phyloP scores from a whole-genome alignment of 1,140 invertebrate genomes.

The Leptinotarsa defecta region DNA sequence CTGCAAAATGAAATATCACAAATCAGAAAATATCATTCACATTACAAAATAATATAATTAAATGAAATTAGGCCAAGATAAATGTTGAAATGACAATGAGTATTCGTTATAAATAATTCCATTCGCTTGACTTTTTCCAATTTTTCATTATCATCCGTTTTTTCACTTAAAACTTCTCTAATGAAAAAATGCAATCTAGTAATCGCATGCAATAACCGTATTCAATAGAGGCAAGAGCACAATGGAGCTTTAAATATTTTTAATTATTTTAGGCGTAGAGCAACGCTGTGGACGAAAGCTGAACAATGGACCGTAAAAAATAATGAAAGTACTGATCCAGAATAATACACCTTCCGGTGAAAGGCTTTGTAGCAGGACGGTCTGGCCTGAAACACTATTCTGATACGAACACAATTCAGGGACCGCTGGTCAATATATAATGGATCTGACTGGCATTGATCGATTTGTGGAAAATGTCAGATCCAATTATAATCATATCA shows the following conservation, averaged over 20 bases:
- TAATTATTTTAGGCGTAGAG: slow-evolving; percentile 1
- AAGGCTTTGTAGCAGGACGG: not conserved
- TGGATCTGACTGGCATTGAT: too few relatives aligned
- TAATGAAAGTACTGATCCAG: not conserved
- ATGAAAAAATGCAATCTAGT: slow-evolving; percentile 6
- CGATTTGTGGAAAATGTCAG: too few relatives aligned
- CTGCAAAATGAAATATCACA: too few relatives aligned
- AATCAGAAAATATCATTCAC: too few relatives aligned
- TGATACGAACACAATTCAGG: not conserved
- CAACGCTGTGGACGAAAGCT: not conserved
- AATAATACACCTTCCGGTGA: not conserved
- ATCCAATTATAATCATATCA: too few relatives aligned
- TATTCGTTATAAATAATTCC: not conserved
- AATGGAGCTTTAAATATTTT: slow-evolving; percentile 4
- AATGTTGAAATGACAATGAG: too few relatives aligned
- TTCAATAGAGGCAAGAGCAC: not conserved
- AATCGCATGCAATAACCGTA: slow-evolving; percentile 2
- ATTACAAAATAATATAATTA: too few relatives aligned
- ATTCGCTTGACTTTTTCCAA: not conserved
- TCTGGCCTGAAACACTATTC: not conserved
- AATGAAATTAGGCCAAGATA: too few relatives aligned
- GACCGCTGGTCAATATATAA: too few relatives aligned
- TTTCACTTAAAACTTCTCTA: not conserved
- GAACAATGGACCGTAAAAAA: slow-evolving; percentile 2
- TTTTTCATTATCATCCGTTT: not conserved